Base-by-base conservation (phyloP, 2,888 invertebrate genomes). In the Polymixis lichenea region DNA sequence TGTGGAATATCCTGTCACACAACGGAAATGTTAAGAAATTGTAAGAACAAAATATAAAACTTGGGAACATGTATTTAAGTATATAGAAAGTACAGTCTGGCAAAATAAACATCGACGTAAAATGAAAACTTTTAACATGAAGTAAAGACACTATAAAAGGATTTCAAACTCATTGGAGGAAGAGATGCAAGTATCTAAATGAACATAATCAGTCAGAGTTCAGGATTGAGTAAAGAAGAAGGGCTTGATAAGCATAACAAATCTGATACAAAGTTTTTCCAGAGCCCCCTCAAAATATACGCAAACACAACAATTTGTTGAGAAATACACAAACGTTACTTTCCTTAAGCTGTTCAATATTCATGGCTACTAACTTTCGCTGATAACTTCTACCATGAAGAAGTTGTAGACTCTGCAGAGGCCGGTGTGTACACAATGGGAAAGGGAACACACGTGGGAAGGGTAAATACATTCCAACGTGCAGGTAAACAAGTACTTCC, bases 381-480 rank as follows among this genome's bases (percentile, higher is more conserved):
- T 84, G 61, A 75, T 73, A 80, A 58, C 55, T 74, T 76, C 65
- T 49, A 75, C 72, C 67, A 77, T 75, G 72, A 80, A 83, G 68
- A 83, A 68, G 74, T 58, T 53, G 55, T 72, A 72, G 67, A 62
- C 61, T 68, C 61, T 65, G 55, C 49, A 67, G 60, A 69, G 73
- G 69, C 71, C 60, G 71, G 62, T 80, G 71, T 83, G 83, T 80
- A 89, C 84, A 89, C 86, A 89, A 82, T 80, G 75, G 77, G 86
- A 91, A 91, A 91, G 90, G 89, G 90, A 87, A 89, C 89, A 83
- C 83, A 90, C 89, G 92, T 94, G 94, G 91, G 94, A 94, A 94
- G 89, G 79, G 90, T 90, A 94, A 94, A 94, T 82, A 93, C 86
- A 90, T 86, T 86, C 86, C 81, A 80, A 81, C 62, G 81, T 68